phyloP scores from a whole-genome alignment of 2,888 invertebrate species.

The Oscheius onirici region DNA sequence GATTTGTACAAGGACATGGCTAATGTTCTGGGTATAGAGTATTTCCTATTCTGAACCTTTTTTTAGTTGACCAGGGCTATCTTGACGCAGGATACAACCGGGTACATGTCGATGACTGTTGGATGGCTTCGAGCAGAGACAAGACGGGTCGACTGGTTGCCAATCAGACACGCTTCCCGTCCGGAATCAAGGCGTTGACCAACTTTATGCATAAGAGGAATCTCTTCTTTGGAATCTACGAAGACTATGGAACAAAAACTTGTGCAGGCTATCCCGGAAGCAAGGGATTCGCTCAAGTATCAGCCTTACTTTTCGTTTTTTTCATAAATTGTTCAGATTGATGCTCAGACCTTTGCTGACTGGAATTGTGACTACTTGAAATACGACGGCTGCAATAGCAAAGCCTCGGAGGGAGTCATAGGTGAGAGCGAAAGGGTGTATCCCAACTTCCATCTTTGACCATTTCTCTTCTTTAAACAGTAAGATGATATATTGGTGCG shows the following conservation, averaged over 20 bases:
- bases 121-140: slow-evolving; percentile 61
- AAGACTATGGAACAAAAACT: slow-evolving; percentile 94
- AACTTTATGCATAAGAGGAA: slow-evolving; percentile 41
- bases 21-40: slow-evolving; percentile 39
- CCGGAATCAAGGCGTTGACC: slow-evolving; percentile 57
- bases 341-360: slow-evolving; percentile 89
- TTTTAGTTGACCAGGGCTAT: slow-evolving; percentile 49
- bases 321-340: slow-evolving; percentile 75
- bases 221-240: slow-evolving; percentile 94
- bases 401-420: slow-evolving; percentile 1
- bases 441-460: neutral
- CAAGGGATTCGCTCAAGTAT: slow-evolving; percentile 79
- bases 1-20: slow-evolving; percentile 65
- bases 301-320: slow-evolving; percentile 25
- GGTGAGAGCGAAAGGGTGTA: neutral
- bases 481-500: neutral
- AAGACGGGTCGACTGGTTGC: slow-evolving; percentile 49
- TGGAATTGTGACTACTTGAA: slow-evolving; percentile 96
- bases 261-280: slow-evolving; percentile 96
- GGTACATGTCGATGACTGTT: slow-evolving; percentile 72
- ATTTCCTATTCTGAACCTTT: neutral
- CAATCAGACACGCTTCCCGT: slow-evolving; percentile 56
- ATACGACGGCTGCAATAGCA: slow-evolving; percentile 88
- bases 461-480: neutral
- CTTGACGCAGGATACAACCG: slow-evolving; percentile 57